Evolutionary conservation across 2,113 vertebrate genomes (phyloP), one percentile per base, ranked within the genome.

Genomic region (Myrmecobius fasciatus): DNA sequence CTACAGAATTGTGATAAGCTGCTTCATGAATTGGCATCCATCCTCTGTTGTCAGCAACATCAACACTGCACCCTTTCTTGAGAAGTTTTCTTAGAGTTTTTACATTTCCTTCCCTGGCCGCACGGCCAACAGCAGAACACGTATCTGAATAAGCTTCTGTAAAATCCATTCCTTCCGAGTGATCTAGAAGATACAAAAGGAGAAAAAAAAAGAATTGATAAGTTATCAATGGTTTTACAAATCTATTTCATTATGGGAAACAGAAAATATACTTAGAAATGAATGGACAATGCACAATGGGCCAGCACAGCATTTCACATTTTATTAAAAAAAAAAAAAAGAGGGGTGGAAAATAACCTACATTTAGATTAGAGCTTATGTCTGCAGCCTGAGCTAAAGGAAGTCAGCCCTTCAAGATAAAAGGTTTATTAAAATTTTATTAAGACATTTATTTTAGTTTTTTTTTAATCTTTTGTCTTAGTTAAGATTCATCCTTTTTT

Each of bases 21-120:
- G 99, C 99, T 98, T 99, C 99, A 0, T 99, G 99, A 95, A 99
- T 98, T 0, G 99, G 98, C 95, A 98, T 98, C 99, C 99, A 99
- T 4, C 99, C 99, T n/a, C 99, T 99, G 98, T 99, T 99, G 97
- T 99, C 99, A 0, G 98, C 98, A 52, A 99, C 98, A 95, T 99
- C 99, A 2, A 99, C 25, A 0, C 99, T 99, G 96, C 97, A 98
- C 0, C 99, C 99, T 26, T 98, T 97, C 93, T 90, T 98, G 0
- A 99, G 98, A 24, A 99, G 98, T 48, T 98, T 98, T 98, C 97
- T 98, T 95, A 99, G 93, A 36, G 96, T 96, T 96, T 97, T 97
- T 90, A 96, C 56, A 0, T 99, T 97, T 89, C 99, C 99, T 9
- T 98, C 96, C 2, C 99, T 99, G 93, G 99, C 99, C 3, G 99